These are phyloP conservation scores for Oscheius sp. DNA, from an alignment of 2,888 invertebrate species.

Conservation along the genomic window DNA sequence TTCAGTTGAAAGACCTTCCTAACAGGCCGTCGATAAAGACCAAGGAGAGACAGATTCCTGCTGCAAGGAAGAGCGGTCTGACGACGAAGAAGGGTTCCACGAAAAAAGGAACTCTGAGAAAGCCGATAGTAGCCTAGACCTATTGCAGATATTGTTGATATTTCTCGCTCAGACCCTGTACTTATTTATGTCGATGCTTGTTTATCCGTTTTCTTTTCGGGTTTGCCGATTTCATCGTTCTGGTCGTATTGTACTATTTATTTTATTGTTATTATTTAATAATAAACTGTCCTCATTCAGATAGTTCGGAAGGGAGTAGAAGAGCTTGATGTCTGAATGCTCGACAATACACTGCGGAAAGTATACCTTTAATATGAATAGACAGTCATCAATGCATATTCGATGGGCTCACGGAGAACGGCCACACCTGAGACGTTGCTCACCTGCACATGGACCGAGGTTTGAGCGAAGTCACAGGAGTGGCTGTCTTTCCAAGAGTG, in stretches of 20 bases:
- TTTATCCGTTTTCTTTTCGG: constrained; percentile 26
- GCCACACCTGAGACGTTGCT: constrained; percentile 39
- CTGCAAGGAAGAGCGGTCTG: constrained; percentile 42
- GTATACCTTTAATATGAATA: too few relatives aligned
- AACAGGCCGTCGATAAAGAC: constrained; percentile 61
- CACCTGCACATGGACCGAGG: constrained; percentile 29
- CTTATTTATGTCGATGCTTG: too few relatives aligned
- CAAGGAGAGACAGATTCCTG: constrained; percentile 57
- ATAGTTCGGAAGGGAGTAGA: too few relatives aligned
- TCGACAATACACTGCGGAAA: too few relatives aligned
- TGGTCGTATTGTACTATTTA: too few relatives aligned
- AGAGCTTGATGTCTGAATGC: too few relatives aligned
- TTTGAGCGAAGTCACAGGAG: constrained; percentile 37
- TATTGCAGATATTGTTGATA: constrained; percentile 5
- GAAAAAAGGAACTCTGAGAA: constrained; percentile 49
- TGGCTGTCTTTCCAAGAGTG: constrained; percentile 5
- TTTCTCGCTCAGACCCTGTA: neutral
- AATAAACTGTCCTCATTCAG: too few relatives aligned
- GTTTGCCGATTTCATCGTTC: constrained; percentile 25
- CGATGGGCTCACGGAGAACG: too few relatives aligned
- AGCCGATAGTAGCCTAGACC: constrained; percentile 12
- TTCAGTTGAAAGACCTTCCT: constrained; percentile 46
- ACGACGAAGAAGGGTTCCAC: constrained; percentile 46
- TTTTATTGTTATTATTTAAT: too few relatives aligned
- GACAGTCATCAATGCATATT: too few relatives aligned